Evolutionary conservation across 2,113 vertebrate genomes (phyloP), one percentile per base, ranked within the genome.

Genomic region (Macroglossus sobrinus): DNA sequence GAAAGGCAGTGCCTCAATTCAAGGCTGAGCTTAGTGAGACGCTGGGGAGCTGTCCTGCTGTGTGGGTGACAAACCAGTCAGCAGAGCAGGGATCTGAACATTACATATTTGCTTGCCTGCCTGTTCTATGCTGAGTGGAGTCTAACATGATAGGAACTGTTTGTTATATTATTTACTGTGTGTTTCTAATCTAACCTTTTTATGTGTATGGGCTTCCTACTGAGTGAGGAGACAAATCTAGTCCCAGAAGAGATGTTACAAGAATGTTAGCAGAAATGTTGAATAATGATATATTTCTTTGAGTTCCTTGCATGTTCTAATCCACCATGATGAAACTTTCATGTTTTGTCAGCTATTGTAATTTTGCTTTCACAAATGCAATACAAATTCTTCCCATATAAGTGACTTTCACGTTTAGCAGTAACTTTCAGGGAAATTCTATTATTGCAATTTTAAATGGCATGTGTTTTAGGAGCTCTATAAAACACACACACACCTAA

Each of bases 311-410:
- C 95, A 33, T 43, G 33, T 97, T 98, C 98, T 98, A 98, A 98
- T 97, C 98, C 97, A 96, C 98, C 95, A 97, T 75, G 97, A 98
- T 98, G 97, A 98, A 98, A 98, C 97, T 97, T 98, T 98, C 97
- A 97, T 98, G 98, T 98, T 98, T 99, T 99, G 98, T 98, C 98
- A 99, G 98, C 95, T 98, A 94, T 98, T 98, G 98, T 98, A 98
- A 99, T 98, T 98, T 98, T 98, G 98, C 98, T 98, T 98, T 99
- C 98, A 98, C 96, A 97, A 97, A 97, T 40, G 98, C 97, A 98
- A 95, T 97, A 98, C 98, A 98, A 97, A 98, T 98, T 97, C 97
- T 98, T 98, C 97, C 94, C 75, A 55, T 95, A 61, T 97, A 98
- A 98, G 97, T 98, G 98, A 98, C 97, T 98, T 98, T 86, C 97